Evolutionary conservation across 1,140 invertebrate genomes (phyloP).

Genomic region (Vanessa tameamea): DNA sequence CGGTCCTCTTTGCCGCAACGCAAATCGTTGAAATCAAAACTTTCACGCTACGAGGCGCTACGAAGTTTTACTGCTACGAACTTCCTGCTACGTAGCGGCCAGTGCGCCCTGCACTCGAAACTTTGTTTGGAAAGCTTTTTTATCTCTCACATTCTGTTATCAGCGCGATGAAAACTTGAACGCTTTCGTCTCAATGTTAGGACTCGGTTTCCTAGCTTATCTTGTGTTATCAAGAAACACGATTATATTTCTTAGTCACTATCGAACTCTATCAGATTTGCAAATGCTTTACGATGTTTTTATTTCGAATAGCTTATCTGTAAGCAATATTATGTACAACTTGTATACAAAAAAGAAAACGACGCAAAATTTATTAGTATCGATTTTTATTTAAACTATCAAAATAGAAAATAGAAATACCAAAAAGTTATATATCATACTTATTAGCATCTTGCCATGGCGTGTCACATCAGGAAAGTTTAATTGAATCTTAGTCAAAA

Average conservation of each 20-base stretch:
- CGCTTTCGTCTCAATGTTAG: slow-evolving; percentile 19
- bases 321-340: background rate
- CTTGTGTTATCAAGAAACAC: slow-evolving; percentile 17
- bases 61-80: slow-evolving; percentile 80
- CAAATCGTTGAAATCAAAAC: slow-evolving; percentile 81
- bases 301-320: background rate
- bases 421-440: too few species aligned
- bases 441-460: background rate
- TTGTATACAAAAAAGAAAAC: background rate
- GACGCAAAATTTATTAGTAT: background rate
- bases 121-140: slow-evolving; percentile 78
- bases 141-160: slow-evolving; percentile 76
- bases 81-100: slow-evolving; percentile 75
- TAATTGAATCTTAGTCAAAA: background rate
- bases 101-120: slow-evolving; percentile 75
- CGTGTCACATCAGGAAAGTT: background rate
- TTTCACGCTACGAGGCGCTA: slow-evolving; percentile 80
- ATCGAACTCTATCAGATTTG: slow-evolving; percentile 28
- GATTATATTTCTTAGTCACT: slow-evolving; percentile 16
- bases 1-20: slow-evolving; percentile 74
- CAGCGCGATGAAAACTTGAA: slow-evolving; percentile 61
- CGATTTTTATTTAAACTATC: background rate
- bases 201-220: slow-evolving; percentile 13
- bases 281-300: slow-evolving; percentile 19
- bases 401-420: too few species aligned